Percentiles rank a stretch among this genome's conserved stretches.
These are phyloP conservation scores for Thymelicus sylvestris DNA, from an alignment of 2,888 invertebrate genomes.

Conservation along the genomic window DNA sequence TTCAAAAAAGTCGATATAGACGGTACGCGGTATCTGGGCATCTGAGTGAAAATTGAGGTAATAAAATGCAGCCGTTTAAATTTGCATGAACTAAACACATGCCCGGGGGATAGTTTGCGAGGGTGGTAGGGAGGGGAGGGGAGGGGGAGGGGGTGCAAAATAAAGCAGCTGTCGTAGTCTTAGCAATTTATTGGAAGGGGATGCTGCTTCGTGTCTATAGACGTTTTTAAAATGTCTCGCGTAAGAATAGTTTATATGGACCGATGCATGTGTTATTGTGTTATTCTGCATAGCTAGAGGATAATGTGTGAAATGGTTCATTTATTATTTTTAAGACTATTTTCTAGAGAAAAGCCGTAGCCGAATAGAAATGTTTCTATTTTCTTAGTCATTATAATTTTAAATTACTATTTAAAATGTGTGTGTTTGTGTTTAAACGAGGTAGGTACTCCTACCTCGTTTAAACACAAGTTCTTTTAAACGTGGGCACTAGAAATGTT, in stretches of 20 bases:
- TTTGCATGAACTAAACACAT: slow-evolving; percentile 45
- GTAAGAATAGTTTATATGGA: slow-evolving; percentile 25
- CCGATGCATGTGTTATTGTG: slow-evolving; percentile 13
- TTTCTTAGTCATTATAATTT: too few species aligned
- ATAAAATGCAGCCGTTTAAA: slow-evolving; percentile 46
- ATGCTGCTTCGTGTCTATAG: slow-evolving; percentile 31
- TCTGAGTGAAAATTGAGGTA: slow-evolving; percentile 38
- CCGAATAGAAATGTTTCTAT: too few species aligned
- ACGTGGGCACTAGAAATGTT: too few species aligned
- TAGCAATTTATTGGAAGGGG: slow-evolving; percentile 38
- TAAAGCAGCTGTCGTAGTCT: slow-evolving; percentile 35
- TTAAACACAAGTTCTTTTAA: too few species aligned
- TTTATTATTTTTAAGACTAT: too few species aligned
- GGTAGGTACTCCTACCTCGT: too few species aligned
- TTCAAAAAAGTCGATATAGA: slow-evolving; percentile 12
- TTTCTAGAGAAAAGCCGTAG: too few species aligned
- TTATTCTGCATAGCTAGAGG: slow-evolving; percentile 2
- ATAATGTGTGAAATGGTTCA: neutral
- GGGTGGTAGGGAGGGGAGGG: slow-evolving; percentile 19
- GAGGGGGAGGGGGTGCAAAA: slow-evolving; percentile 26
- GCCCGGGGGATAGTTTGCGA: slow-evolving; percentile 36
- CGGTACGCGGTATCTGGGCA: slow-evolving; percentile 16
- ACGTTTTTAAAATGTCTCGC: slow-evolving; percentile 33
- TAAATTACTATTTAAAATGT: too few species aligned
- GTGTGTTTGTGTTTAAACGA: too few species aligned